A percentile compares a stretch with the other conserved stretches of the same genome.
Evolutionary conservation across 2,113 vertebrate species (phyloP).

Genomic region (Mastomys coucha): DNA sequence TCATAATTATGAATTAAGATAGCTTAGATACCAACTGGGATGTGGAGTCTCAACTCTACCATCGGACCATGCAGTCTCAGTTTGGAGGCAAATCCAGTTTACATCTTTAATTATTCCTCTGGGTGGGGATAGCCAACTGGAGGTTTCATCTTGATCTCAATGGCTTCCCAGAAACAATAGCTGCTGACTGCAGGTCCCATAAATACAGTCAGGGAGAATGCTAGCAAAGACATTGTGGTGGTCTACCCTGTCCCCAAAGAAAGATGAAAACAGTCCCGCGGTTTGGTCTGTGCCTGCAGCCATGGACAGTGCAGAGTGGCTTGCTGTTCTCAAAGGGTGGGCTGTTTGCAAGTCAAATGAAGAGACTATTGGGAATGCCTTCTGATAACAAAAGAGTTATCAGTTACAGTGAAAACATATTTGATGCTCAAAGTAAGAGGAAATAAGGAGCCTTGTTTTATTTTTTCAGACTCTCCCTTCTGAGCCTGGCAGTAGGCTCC

Average conservation of each 20-base stretch:
- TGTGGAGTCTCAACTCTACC: too few species aligned
- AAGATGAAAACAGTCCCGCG: constrained; percentile 63
- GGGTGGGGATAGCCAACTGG: neutral
- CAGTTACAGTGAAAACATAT: constrained; percentile 54
- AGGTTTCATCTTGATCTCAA: neutral
- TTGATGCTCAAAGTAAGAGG: constrained; percentile 72
- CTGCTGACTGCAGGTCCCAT: neutral
- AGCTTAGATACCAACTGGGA: neutral
- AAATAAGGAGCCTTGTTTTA: constrained; percentile 52
- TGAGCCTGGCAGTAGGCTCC: constrained; percentile 76
- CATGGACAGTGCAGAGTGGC: constrained; percentile 30
- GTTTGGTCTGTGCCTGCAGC: constrained; percentile 45
- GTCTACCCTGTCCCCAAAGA: constrained; percentile 2
- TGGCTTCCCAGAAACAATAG: constrained; percentile 49
- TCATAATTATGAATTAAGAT: neutral
- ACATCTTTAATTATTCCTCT: constrained; percentile 57
- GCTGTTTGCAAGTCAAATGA: constrained; percentile 75
- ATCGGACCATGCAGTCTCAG: neutral
- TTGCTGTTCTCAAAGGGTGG: constrained; percentile 77
- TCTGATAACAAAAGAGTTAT: constrained; percentile 63
- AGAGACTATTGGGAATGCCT: constrained; percentile 65
- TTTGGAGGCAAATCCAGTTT: neutral
- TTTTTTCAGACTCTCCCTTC: constrained; percentile 39
- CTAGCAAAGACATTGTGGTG: constrained; percentile 13
- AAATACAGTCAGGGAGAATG: neutral